Evolutionary conservation across 2,113 vertebrate species (phyloP), one percentile per base, ranked within the genome.

Genomic region (Leptobrachium leishanense): DNA sequence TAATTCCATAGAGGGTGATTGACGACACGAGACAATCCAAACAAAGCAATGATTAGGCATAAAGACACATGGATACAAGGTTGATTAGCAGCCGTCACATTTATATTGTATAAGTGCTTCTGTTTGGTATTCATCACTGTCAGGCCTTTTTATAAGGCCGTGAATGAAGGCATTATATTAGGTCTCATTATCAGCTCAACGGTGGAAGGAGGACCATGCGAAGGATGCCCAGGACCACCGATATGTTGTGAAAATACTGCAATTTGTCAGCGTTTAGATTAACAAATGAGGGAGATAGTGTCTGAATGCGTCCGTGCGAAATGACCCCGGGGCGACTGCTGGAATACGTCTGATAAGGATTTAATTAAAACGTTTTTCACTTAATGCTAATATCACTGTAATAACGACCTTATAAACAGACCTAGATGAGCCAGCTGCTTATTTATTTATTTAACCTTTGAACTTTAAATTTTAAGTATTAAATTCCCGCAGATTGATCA

Each of bases 191-290:
- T 92, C 89, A 84, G 84, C 87, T 91, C 89, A 89, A 85, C 91
- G 90, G 92, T 88, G 90, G 90, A 83, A 87, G 87, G 87, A 84
- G 89, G 82, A 68, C 73, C 90, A 74, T 86, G 90, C 92, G 90
- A 92, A 90, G 93, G 84, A 91, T 85, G 85, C 83, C 84, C 83
- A 88, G 82, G 82, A 84, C 85, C 82, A 86, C 81, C 90, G 89
- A 93, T 90, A 92, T 85, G 85, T 88, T 88, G 88, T 87, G 90
- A 90, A 93, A 94, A 94, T 89, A 84, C 89, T 86, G 88, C 92
- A 95, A 95, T 95, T 95, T 94, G 93, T 94, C 92, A 93, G 90
- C 88, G 91, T 92, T 94, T 91, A 92, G 89, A 91, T 91, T 91
- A 92, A 93, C 91, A 92, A 94, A 94, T 91, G 91, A 91, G 91